A percentile compares a stretch with the other conserved stretches of the same genome.
phyloP scores from a whole-genome alignment of 2,113 vertebrate species.

The Baryphthengus martii region DNA sequence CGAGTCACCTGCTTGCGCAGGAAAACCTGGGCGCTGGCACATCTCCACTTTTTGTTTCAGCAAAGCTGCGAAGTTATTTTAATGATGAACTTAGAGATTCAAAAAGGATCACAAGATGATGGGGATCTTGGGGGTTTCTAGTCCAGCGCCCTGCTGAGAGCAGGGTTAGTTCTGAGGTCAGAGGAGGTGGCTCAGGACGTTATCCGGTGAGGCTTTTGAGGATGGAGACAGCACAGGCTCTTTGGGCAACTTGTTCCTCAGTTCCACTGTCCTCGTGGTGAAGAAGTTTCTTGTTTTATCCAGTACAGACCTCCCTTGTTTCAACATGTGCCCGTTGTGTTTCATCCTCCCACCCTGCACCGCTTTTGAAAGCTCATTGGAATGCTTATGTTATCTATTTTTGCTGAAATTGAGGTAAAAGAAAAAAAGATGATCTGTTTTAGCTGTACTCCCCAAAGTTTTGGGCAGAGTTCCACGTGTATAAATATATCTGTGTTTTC shows the following conservation, averaged over 20 bases:
- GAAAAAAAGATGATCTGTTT: neutral
- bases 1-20: neutral
- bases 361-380: neutral
- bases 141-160: neutral
- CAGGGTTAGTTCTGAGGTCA: neutral
- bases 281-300: neutral
- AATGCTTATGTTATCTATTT: accelerated
- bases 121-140: too few relatives aligned
- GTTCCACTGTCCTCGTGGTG: accelerated
- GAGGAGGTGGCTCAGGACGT: neutral
- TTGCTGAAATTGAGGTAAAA: neutral
- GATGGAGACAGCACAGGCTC: accelerated
- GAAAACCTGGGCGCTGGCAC: accelerated
- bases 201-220: accelerated
- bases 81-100: accelerated
- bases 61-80: accelerated
- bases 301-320: neutral
- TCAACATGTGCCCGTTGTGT: accelerated
- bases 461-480: accelerated
- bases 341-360: accelerated
- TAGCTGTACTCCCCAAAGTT: neutral
- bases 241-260: neutral
- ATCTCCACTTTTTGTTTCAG: too few relatives aligned
- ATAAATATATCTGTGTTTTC: neutral
- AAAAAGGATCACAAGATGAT: accelerated